These are phyloP conservation scores for Brassicogethes aeneus DNA, from an alignment of 2,888 invertebrate species.

Conservation along the genomic window DNA sequence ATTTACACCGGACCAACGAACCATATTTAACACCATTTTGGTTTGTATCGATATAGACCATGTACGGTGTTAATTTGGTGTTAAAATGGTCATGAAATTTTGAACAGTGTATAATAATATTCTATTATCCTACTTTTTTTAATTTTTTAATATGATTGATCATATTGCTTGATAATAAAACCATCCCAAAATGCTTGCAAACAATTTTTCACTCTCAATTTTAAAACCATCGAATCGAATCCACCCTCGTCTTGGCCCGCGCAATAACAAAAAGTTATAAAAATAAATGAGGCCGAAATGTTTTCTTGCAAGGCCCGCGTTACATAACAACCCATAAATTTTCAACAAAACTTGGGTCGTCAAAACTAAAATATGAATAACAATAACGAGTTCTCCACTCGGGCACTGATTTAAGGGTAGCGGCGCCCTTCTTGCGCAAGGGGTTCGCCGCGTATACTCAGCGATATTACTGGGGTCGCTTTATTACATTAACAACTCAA, in stretches of 20 bases:
- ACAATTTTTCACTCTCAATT: no score
- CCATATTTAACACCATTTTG: no score
- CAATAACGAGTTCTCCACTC: conserved; percentile 13
- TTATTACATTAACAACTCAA: conserved; percentile 42
- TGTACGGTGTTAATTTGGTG: no score
- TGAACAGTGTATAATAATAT: no score
- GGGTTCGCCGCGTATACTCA: conserved; percentile 24
- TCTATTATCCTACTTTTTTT: no score
- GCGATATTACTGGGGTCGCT: conserved; percentile 34
- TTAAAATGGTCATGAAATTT: no score
- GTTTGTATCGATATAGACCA: no score
- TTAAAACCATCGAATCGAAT: no score
- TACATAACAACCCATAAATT: conserved; percentile 10
- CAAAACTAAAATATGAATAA: conserved; percentile 24
- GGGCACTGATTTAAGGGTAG: conserved; percentile 12
- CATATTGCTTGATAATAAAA: no score
- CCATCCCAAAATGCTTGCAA: no score
- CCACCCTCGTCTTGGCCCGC: conserved; percentile 2
- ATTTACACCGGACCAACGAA: no score
- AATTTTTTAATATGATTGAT: no score
- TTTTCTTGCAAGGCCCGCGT: conserved; percentile 1
- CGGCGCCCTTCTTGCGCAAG: conserved; percentile 24
- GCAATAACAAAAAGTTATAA: conserved; percentile 6
- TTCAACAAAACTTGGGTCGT: conserved; percentile 18
- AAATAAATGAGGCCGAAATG: conserved; percentile 5